Evolutionary conservation across 2,113 vertebrate genomes (phyloP), one percentile per base, ranked within the genome.

Genomic region (Rhynchomys soricoides): DNA sequence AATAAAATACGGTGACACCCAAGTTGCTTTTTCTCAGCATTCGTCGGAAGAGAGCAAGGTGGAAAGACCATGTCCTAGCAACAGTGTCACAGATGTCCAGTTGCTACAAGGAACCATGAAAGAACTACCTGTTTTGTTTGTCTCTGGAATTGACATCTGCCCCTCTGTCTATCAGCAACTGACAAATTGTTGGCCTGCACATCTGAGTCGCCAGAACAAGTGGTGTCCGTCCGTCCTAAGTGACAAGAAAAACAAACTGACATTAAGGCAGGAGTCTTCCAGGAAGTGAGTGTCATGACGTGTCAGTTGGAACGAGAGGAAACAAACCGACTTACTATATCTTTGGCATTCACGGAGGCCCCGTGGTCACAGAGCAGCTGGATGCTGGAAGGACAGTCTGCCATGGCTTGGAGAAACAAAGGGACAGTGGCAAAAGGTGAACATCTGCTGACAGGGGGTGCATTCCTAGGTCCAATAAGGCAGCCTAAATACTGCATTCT

Each of bases 131-230:
- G 98, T 99, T 99, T 93, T 99, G 99, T 95, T 99, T 99, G 98
- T 99, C 99, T 93, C 99, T 98, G 96, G 98, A 97, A 74, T 99
- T 98, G 83, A 99, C 98, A 21, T 99, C 99, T 0, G 99, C 99
- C 12, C 99, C 99, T 85, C 99, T 98, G 62, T 99, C 99, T 24
- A 99, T 97, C 83, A 99, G 98, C 95, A 99, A 98, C 97, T 99
- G 99, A 96, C 99, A 99, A 26, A 99, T 98, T 0, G 96, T 89
- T 26, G 99, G 99, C 95, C 99, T 99, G 91, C 99, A 99, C 99
- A 99, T 99, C 98, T 99, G 99, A 59, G 99, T 99, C 95, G 99
- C 99, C 97, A 99, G 98, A 94, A 99, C 99, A 86, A 99, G 98
- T 0, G 99, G 99, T 0, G 99, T 99, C 98, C 99, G 99, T 55